A percentile compares a stretch with the other conserved stretches of the same genome.
phyloP scores from a whole-genome alignment of 2,888 invertebrate species.

The Polylopha cassiicola region DNA sequence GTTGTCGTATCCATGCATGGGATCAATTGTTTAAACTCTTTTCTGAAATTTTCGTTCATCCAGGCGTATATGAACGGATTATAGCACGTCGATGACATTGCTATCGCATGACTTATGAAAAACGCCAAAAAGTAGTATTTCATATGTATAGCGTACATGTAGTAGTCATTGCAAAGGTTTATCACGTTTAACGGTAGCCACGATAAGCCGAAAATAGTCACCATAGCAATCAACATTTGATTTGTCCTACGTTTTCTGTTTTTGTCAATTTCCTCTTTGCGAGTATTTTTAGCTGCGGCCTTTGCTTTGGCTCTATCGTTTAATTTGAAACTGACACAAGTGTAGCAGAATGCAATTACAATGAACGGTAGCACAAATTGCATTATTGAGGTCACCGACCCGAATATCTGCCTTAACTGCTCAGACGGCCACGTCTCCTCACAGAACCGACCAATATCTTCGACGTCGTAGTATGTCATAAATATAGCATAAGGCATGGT shows the following conservation, averaged over 20 bases:
- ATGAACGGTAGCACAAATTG: conserved; percentile 97
- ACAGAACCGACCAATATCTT: conserved; percentile 78
- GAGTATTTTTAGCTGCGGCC: conserved; percentile 89
- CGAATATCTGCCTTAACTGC: conserved; percentile 86
- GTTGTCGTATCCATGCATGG: conserved; percentile 79
- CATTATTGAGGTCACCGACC: conserved; percentile 89
- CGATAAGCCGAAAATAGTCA: conserved; percentile 95
- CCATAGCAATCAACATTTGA: conserved; percentile 98
- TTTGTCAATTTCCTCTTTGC: conserved; percentile 92
- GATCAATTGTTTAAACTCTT: conserved; percentile 90
- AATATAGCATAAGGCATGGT: conserved; percentile 95
- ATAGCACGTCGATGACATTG: conserved; percentile 97
- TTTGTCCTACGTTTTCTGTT: conserved; percentile 94
- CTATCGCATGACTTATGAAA: conserved; percentile 92
- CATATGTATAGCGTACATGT: conserved; percentile 84
- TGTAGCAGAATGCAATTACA: conserved; percentile 96
- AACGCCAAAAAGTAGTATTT: conserved; percentile 92
- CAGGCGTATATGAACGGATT: conserved; percentile 98
- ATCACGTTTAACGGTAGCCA: conserved; percentile 95
- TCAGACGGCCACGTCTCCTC: conserved; percentile 95
- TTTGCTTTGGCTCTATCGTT: conserved; percentile 89
- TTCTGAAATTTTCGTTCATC: conserved; percentile 97
- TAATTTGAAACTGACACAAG: conserved; percentile 91
- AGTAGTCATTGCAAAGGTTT: conserved; percentile 91
- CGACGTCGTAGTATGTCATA: conserved; percentile 79